Conservation (phyloP, 2,888 invertebrate genomes). For the Leucoma salicis region DNA sequence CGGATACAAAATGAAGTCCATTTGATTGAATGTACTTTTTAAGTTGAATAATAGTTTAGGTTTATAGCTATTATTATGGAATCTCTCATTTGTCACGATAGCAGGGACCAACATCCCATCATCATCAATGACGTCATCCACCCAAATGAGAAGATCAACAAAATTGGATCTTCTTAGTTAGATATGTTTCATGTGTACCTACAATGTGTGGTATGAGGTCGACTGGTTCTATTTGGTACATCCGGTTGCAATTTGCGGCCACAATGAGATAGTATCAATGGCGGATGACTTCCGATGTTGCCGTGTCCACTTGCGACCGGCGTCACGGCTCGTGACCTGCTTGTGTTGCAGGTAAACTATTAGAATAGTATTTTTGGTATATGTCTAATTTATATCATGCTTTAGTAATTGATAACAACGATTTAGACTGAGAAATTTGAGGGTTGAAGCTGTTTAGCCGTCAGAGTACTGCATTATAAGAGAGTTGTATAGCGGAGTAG, state of each 20-base stretch:
- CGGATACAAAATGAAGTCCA: too few relatives aligned
- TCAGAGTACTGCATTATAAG: too few relatives aligned
- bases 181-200: background rate
- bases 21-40: too few relatives aligned
- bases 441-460: too few relatives aligned
- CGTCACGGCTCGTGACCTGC: constrained; percentile 61
- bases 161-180: background rate
- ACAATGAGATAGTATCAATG: constrained; percentile 82
- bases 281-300: constrained; percentile 74
- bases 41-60: too few relatives aligned
- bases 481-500: too few relatives aligned
- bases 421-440: too few relatives aligned
- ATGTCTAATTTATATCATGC: background rate
- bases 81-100: too few relatives aligned
- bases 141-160: background rate
- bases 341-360: constrained; percentile 24
- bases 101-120: too few relatives aligned
- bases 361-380: constrained; percentile 1
- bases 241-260: constrained; percentile 69
- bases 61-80: too few relatives aligned
- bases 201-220: background rate
- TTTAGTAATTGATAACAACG: background rate
- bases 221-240: constrained; percentile 50
- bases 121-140: too few relatives aligned
- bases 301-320: constrained; percentile 71